These are phyloP conservation scores for Callinectes sapidus DNA, from an alignment of 2,888 invertebrate species.

Conservation along the genomic window DNA sequence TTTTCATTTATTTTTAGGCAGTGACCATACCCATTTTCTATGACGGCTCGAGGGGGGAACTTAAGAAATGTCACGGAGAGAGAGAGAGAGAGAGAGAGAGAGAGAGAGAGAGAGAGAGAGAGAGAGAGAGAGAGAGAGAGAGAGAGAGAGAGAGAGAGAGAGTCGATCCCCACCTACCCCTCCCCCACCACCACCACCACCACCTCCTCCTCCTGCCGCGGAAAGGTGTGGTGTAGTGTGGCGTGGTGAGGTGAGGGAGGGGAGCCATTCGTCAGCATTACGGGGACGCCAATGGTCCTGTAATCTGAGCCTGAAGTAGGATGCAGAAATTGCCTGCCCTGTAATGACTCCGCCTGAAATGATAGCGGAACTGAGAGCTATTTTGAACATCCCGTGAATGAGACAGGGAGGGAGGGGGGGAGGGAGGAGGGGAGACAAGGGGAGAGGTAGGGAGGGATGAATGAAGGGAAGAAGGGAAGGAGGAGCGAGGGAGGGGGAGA, in stretches of 20 bases:
- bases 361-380: slow-evolving; percentile 33
- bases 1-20: background rate
- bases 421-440: background rate
- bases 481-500: no score
- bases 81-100: no score
- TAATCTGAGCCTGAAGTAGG: slow-evolving; percentile 30
- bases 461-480: no score
- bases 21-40: background rate
- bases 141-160: no score
- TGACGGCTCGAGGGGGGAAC: background rate
- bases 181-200: no score
- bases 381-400: slow-evolving; percentile 30
- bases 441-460: no score
- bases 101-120: no score
- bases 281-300: background rate
- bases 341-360: slow-evolving; percentile 16
- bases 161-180: no score
- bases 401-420: background rate
- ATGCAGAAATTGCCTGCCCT: slow-evolving; percentile 21
- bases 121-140: no score
- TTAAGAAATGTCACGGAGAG: background rate
- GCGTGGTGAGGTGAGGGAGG: background rate
- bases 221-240: background rate
- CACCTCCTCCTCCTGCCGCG: no score
- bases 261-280: slow-evolving; percentile 18